Evolutionary conservation across 2,888 invertebrate genomes (phyloP).

Genomic region (Thera britannica): DNA sequence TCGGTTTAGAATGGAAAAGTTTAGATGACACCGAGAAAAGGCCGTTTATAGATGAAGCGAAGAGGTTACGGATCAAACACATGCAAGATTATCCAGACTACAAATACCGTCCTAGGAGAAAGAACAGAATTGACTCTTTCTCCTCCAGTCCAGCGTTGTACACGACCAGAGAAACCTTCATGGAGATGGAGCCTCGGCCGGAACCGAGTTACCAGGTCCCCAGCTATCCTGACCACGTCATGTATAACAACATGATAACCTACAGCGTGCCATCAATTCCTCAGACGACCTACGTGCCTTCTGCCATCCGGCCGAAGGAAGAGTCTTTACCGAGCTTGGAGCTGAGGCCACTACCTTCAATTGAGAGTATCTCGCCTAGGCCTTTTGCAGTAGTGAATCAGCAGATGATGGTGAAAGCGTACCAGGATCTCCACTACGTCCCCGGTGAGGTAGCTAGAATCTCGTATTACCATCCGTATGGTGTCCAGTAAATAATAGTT

Average conservation of each 20-base stretch:
- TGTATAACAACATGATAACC: slow-evolving; percentile 77
- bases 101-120: slow-evolving; percentile 87
- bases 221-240: slow-evolving; percentile 71
- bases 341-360: slow-evolving; percentile 74
- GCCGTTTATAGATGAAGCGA: slow-evolving; percentile 96
- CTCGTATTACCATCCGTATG: slow-evolving; percentile 78
- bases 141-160: slow-evolving; percentile 62
- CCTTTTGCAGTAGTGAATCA: slow-evolving; percentile 78
- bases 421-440: slow-evolving; percentile 76
- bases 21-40: slow-evolving; percentile 91
- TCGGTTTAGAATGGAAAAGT: slow-evolving; percentile 94
- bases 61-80: slow-evolving; percentile 88
- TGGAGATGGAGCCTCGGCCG: slow-evolving; percentile 71
- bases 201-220: slow-evolving; percentile 68
- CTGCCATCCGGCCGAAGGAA: slow-evolving; percentile 68
- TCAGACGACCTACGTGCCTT: slow-evolving; percentile 64
- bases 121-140: slow-evolving; percentile 80
- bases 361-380: slow-evolving; percentile 78
- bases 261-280: slow-evolving; percentile 70
- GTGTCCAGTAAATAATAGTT: slow-evolving; percentile 62
- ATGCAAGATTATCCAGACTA: slow-evolving; percentile 90
- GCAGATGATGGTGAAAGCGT: slow-evolving; percentile 82
- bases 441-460: slow-evolving; percentile 77
- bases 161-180: slow-evolving; percentile 63
- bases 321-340: slow-evolving; percentile 67